Conservation (phyloP, 2,888 invertebrate species). For the Thyatira batis region DNA sequence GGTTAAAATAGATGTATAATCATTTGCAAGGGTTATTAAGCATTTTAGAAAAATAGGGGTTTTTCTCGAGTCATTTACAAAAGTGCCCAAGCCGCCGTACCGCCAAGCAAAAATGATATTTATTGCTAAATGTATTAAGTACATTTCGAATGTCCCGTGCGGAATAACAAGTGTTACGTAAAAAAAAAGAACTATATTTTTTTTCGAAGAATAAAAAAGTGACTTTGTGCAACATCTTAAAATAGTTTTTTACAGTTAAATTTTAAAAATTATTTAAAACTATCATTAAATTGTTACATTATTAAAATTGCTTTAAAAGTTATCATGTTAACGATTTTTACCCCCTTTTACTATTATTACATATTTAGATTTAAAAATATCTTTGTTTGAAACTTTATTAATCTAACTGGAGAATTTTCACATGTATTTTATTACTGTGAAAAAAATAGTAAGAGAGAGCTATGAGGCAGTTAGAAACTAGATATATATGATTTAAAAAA, state of each 20-base stretch:
- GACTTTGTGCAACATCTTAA: constrained; percentile 2
- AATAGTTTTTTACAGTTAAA: constrained; percentile 2
- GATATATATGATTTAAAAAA: neutral
- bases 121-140: constrained; percentile 3
- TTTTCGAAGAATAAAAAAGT: neutral
- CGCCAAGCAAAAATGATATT: neutral
- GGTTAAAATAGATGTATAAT: neutral
- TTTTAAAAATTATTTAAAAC: neutral
- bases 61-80: neutral
- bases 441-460: neutral
- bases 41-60: neutral
- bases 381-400: neutral
- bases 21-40: neutral
- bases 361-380: constrained; percentile 1
- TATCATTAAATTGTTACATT: constrained; percentile 1
- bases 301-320: constrained; percentile 3
- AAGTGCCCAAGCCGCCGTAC: neutral
- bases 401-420: neutral
- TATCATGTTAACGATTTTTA: neutral
- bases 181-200: constrained; percentile 1
- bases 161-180: constrained; percentile 6
- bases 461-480: neutral
- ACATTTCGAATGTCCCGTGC: constrained; percentile 1
- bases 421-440: neutral
- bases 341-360: constrained; percentile 1